Percentiles rank a stretch among this genome's conserved stretches.
These are phyloP conservation scores for Ceratotherium simum DNA, from an alignment of 2,113 vertebrate genomes.

Conservation along the genomic window DNA sequence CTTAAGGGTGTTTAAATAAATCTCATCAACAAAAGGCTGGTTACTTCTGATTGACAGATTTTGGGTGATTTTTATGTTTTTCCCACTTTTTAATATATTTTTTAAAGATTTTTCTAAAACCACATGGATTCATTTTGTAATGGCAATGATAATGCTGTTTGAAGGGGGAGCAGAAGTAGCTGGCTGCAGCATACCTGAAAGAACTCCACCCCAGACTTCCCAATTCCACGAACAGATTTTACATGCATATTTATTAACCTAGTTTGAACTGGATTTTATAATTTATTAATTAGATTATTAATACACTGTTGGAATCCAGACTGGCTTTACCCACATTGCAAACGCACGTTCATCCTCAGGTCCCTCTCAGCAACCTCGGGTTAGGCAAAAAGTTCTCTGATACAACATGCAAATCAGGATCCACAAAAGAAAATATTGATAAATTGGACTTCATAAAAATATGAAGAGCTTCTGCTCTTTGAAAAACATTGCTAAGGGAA, in stretches of 20 bases:
- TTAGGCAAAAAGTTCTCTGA: background rate
- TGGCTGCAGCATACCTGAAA: background rate
- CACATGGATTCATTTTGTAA: background rate
- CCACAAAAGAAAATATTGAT: background rate
- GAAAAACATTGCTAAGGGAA: background rate
- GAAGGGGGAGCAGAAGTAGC: background rate
- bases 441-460: background rate
- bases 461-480: background rate
- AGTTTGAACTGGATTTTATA: background rate
- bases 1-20: background rate
- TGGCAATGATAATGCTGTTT: background rate
- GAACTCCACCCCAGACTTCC: background rate
- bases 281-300: background rate
- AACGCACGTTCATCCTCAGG: background rate
- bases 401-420: background rate
- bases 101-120: background rate
- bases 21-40: background rate
- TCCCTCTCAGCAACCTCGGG: background rate
- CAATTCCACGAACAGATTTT: background rate
- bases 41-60: background rate
- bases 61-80: background rate
- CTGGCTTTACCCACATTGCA: background rate
- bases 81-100: background rate
- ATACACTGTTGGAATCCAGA: background rate
- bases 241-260: background rate